Percentiles rank a stretch among this genome's conserved stretches.
These are phyloP conservation scores for Sisyra nigra DNA, from an alignment of 2,888 invertebrate species.

Conservation along the genomic window DNA sequence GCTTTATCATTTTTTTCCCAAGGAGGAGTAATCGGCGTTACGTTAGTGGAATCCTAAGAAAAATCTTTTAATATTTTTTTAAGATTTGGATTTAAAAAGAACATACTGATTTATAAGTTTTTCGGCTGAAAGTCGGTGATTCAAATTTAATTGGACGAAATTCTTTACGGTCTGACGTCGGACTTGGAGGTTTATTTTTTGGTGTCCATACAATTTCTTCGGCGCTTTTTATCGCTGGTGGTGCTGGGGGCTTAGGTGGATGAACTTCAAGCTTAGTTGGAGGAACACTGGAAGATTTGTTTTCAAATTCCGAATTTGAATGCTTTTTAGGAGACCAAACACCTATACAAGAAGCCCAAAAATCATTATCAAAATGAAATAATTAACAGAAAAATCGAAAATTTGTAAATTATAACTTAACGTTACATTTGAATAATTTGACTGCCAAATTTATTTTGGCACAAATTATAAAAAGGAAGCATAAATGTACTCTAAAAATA, in stretches of 20 bases:
- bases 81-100: no score
- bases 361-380: background rate
- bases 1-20: conserved; percentile 14
- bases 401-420: no score
- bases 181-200: conserved; percentile 51
- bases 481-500: no score
- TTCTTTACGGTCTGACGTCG: conserved; percentile 54
- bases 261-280: conserved; percentile 23
- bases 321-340: conserved; percentile 41
- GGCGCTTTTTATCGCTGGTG: conserved; percentile 12
- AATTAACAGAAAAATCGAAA: no score
- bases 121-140: conserved; percentile 44
- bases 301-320: background rate
- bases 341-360: conserved; percentile 25
- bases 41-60: conserved; percentile 7
- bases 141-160: conserved; percentile 67
- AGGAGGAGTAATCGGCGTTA: conserved; percentile 14
- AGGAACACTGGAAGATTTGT: conserved; percentile 28
- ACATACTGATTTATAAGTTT: conserved; percentile 20
- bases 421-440: no score
- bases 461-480: no score
- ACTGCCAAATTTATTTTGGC: no score
- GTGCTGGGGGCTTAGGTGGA: conserved; percentile 24
- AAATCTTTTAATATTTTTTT: background rate
- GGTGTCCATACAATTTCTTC: conserved; percentile 63